Evolutionary conservation across 1,140 invertebrate genomes (phyloP), one percentile per base, ranked within the genome.

Genomic region (Lucilia cuprina): DNA sequence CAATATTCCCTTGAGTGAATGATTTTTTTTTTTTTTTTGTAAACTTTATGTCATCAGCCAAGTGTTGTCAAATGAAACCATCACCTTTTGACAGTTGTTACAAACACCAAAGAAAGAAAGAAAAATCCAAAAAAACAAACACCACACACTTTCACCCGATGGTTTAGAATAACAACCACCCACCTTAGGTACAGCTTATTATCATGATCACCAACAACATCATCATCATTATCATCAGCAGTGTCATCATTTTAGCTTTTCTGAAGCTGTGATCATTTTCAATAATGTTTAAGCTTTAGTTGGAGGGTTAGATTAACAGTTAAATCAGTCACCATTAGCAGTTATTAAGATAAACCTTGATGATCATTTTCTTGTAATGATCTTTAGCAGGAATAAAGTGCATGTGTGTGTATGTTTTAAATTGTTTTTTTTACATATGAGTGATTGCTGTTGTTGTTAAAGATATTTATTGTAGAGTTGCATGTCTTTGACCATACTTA

Each of bases 81-180:
- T 70, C 65, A 70, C 65, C 21, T 70, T 70, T 21, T 70, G 65
- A 25, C 65, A 21, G 21, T 8, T 41, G 41, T 30, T 30, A 30
- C 25, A 5, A 41, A 25, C 19, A 78, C n/a, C n/a, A n/a, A n/a
- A n/a, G n/a, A n/a, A n/a, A n/a, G n/a, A n/a, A 47, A 47, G 41
- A 47, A 35, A 12, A 35, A 78, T n/a, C 12, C 19, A 0, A 60
- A 60, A 60, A 60, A 75, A 14, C 19, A 35, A 35, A 74, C 34
- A 83, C 19, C 60, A 49, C 25, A 83, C 49, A 30, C 82, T 74
- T 70, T 47, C 82, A 47, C 65, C 83, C 25, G 49, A 83, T 84
- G 25, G 17, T 21, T n/a, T 30, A 49, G 35, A 35, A 77, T 21
- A 49, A n/a, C 17, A 14, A 49, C 55, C 47, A 50, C 77, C 47